These are phyloP conservation scores for Chloromyia formosa DNA, from an alignment of 2,888 invertebrate species.

Conservation along the genomic window DNA sequence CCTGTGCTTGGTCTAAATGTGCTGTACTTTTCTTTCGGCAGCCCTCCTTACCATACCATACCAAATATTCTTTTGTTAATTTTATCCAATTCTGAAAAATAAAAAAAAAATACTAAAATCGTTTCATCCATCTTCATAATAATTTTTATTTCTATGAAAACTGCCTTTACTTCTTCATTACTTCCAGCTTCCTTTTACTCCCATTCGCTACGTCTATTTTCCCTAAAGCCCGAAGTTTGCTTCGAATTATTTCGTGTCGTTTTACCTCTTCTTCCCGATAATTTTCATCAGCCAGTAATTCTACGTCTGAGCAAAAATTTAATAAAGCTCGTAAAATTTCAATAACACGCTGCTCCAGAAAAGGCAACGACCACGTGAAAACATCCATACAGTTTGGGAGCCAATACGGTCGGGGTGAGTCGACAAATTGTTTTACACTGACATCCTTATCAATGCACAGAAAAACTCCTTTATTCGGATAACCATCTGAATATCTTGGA, in stretches of 20 bases:
- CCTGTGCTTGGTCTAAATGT: too few relatives aligned
- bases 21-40: too few relatives aligned
- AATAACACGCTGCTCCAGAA: constrained; percentile 96
- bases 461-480: constrained; percentile 98
- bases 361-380: constrained; percentile 98
- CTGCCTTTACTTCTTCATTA: too few relatives aligned
- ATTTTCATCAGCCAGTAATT: constrained; percentile 92
- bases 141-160: too few relatives aligned
- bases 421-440: constrained; percentile 99
- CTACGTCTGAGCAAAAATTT: constrained; percentile 98
- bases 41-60: too few relatives aligned
- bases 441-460: constrained; percentile 99
- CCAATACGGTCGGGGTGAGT: constrained; percentile 98
- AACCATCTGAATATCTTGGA: constrained; percentile 98
- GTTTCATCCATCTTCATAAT: too few relatives aligned
- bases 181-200: too few relatives aligned
- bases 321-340: constrained; percentile 98
- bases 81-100: too few relatives aligned
- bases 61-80: too few relatives aligned
- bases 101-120: too few relatives aligned
- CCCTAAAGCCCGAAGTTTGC: constrained; percentile 97
- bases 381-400: constrained; percentile 99
- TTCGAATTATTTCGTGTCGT: constrained; percentile 96
- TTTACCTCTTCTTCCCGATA: constrained; percentile 63
- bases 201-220: too few relatives aligned